These are phyloP conservation scores for Bungarus multicinctus DNA, from an alignment of 2,113 vertebrate genomes.

Conservation along the genomic window DNA sequence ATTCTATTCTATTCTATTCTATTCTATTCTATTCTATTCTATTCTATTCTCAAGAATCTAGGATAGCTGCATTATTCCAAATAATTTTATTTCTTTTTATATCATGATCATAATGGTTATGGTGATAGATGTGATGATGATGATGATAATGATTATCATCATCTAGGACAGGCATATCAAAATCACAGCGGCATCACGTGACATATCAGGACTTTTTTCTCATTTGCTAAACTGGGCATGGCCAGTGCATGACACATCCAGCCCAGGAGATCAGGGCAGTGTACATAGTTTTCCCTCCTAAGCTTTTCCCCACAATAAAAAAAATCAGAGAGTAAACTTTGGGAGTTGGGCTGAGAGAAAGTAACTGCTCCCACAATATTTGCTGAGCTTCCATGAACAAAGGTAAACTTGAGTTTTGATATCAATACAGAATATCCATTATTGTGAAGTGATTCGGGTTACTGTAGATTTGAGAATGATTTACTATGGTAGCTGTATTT, in stretches of 20 bases:
- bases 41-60: not conserved
- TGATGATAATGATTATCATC: not conserved
- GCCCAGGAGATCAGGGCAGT: not conserved
- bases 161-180: not conserved
- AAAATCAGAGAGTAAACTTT: not conserved
- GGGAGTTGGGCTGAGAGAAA: not conserved
- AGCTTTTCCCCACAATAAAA: not conserved
- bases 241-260: too few relatives aligned
- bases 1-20: too few relatives aligned
- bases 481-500: not conserved
- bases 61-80: not conserved
- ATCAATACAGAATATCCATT: not conserved
- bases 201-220: too few relatives aligned
- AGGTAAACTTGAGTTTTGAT: not conserved
- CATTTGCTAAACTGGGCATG: too few relatives aligned
- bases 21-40: too few relatives aligned
- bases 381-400: not conserved
- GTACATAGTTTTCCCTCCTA: not conserved
- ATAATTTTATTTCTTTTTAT: not conserved
- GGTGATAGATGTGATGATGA: not conserved
- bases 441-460: not conserved
- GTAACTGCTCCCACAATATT: not conserved
- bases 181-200: too few relatives aligned
- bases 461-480: not conserved
- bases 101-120: not conserved